Conservation (phyloP, 2,888 invertebrate species). For the Thera britannica region DNA sequence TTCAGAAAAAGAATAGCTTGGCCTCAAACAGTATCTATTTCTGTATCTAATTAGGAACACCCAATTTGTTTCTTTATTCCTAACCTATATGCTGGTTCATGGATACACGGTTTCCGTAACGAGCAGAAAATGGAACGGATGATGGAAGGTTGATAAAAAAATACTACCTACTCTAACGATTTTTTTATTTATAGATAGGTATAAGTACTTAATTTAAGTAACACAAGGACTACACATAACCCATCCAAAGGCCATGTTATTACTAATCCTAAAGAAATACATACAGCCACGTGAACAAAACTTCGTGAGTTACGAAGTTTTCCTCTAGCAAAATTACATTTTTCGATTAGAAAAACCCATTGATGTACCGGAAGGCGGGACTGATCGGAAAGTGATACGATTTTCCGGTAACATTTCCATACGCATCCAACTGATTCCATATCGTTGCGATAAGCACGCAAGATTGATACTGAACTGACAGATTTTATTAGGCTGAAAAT, state of each 20-base stretch:
- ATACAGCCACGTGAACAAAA: too few relatives aligned
- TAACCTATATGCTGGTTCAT: background rate
- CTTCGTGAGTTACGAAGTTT: background rate
- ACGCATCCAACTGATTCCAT: constrained; percentile 1
- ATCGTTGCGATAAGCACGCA: background rate
- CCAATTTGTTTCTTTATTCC: constrained; percentile 1
- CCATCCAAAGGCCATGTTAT: too few relatives aligned
- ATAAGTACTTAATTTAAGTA: too few relatives aligned
- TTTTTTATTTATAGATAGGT: too few relatives aligned
- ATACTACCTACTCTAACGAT: too few relatives aligned
- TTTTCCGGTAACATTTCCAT: constrained; percentile 5
- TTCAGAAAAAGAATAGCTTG: constrained; percentile 30
- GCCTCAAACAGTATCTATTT: constrained; percentile 11
- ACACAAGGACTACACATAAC: too few relatives aligned
- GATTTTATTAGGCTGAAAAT: background rate
- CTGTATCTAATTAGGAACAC: constrained; percentile 1
- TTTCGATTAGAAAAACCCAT: background rate
- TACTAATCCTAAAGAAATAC: background rate
- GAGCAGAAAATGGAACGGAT: background rate
- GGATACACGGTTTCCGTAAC: background rate
- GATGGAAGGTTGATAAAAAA: too few relatives aligned
- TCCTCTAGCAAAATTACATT: background rate
- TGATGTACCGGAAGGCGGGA: background rate
- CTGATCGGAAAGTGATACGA: background rate
- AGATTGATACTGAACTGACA: background rate